Percentiles rank a stretch among this genome's conserved stretches.
These are phyloP conservation scores for Botia kubotai DNA, from an alignment of 2,797 vertebrate genomes.

Conservation along the genomic window DNA sequence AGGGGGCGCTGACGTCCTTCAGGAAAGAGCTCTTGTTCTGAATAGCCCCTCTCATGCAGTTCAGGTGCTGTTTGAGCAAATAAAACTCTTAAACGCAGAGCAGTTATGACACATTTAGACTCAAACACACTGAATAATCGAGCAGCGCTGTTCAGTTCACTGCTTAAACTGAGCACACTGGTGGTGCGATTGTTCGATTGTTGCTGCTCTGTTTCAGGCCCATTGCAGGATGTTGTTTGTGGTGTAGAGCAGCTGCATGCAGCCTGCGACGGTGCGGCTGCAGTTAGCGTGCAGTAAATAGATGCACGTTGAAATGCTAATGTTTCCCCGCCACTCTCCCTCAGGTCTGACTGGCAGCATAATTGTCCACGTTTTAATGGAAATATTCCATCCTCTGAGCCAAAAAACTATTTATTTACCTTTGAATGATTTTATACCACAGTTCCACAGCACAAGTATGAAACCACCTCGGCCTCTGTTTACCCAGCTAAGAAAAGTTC, in stretches of 20 bases:
- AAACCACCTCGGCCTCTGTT: not conserved
- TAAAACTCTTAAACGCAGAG: not conserved
- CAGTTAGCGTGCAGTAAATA: slow-evolving; percentile 40
- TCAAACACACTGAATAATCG: not conserved
- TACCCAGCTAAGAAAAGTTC: slow-evolving; percentile 17
- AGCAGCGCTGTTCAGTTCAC: not conserved
- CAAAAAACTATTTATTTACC: slow-evolving; percentile 22
- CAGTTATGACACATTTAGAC: not conserved
- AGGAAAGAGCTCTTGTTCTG: slow-evolving; percentile 39
- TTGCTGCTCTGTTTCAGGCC: not conserved
- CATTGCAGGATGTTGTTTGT: not conserved
- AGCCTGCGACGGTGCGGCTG: slow-evolving; percentile 26
- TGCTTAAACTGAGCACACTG: not conserved
- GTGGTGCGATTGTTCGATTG: not conserved
- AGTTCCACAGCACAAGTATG: slow-evolving; percentile 9
- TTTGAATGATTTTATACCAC: slow-evolving; percentile 36
- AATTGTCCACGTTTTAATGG: slow-evolving; percentile 62
- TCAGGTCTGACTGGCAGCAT: slow-evolving; percentile 58
- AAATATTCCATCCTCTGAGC: slow-evolving; percentile 41
- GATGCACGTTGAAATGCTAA: slow-evolving; percentile 50
- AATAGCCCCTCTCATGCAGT: slow-evolving; percentile 20
- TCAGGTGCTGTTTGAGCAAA: slow-evolving; percentile 30
- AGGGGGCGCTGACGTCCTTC: slow-evolving; percentile 13
- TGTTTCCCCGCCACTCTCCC: slow-evolving; percentile 19
- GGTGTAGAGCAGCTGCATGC: slow-evolving; percentile 1